phyloP scores from a whole-genome alignment of 2,113 vertebrate species.

The Cettia cetti region DNA sequence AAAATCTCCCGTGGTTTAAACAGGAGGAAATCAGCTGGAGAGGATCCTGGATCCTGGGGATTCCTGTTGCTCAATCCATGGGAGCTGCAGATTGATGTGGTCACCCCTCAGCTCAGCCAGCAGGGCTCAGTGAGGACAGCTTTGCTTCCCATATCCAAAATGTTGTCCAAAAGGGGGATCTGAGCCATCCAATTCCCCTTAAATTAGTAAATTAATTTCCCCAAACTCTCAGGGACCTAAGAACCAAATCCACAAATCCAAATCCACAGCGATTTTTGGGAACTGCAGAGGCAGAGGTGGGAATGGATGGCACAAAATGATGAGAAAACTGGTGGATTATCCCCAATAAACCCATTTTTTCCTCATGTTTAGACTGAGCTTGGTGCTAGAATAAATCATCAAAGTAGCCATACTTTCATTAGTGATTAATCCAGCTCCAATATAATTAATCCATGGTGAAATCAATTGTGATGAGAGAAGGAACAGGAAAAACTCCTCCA shows the following conservation, averaged over 20 bases:
- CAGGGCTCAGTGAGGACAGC: not conserved
- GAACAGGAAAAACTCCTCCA: not conserved
- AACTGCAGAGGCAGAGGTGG: not conserved
- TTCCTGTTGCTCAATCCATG: rapidly evolving
- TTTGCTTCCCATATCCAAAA: not conserved
- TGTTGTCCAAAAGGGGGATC: not conserved
- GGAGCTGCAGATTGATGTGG: not conserved
- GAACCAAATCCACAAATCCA: not conserved
- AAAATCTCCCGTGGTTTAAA: not conserved
- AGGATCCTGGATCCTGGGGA: not conserved
- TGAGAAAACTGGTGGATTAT: rapidly evolving
- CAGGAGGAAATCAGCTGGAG: not conserved
- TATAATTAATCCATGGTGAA: not conserved
- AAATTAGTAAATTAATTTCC: not conserved
- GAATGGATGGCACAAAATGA: not conserved
- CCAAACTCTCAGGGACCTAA: not conserved
- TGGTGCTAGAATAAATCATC: not conserved
- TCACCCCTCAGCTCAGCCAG: not conserved
- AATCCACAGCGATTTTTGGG: not conserved
- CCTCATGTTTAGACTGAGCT: not conserved
- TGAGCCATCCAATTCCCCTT: not conserved
- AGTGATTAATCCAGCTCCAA: not conserved
- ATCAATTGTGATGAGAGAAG: not conserved
- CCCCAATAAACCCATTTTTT: not conserved
- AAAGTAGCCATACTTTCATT: not conserved